Evolutionary conservation across 2,797 vertebrate genomes (phyloP), one percentile per base, ranked within the genome.

Genomic region (Paedocypris micromegethes): DNA sequence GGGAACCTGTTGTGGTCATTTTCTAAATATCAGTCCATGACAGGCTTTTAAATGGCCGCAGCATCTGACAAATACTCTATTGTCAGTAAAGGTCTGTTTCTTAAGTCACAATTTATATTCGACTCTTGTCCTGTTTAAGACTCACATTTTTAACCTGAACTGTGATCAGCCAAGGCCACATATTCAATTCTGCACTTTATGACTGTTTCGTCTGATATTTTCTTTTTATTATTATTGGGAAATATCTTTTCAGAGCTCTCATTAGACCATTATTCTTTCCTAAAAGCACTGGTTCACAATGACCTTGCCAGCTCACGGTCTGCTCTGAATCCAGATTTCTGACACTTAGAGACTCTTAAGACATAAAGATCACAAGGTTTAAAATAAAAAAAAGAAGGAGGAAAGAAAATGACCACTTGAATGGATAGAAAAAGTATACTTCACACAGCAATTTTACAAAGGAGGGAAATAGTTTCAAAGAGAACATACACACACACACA

Each of bases 41-140:
- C 55, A 40, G 6, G 43, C 23, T 43, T 73, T 74, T 78, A 63
- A 70, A 73, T 61, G 52, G 58, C 6, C 6, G 40, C 65, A 58
- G 72, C 58, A 23, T 23, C 23, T 23, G 23, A 23, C 23, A 70
- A 56, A 73, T 60, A 73, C 56, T 38, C 37, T 70, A 64, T 42
- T 60, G 41, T 51, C 41, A 43, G 54, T 66, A 58, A 50, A 54
- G 39, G 71, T 75, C 45, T 8, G 2, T 60, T 43, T 64, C 50
- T 63, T 64, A 40, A 54, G 37, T 3, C 58, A 58, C 6, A 52
- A 7, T 58, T 66, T 72, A 55, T 40, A 49, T 59, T 68, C 4
- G 9, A 37, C 63, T 56, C 60, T 64, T 53, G 5, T 48, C 72
- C 72, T n/a, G 60, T 78, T 72, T 63, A 74, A 72, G 72, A 57